Evolutionary conservation across 2,888 invertebrate genomes (phyloP).

Genomic region (Agrochola lychnidis): DNA sequence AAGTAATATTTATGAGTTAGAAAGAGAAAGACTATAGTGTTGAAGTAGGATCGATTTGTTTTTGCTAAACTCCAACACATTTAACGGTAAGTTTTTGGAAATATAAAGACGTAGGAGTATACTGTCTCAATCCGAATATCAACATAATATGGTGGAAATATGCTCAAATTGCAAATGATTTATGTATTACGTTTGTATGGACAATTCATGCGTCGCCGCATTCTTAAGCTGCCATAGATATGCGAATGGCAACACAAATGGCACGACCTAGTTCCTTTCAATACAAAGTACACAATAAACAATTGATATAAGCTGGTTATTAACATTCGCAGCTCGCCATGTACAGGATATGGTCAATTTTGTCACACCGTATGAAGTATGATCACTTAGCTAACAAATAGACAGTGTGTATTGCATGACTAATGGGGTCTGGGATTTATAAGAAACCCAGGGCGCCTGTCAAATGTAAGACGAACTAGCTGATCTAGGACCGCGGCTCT

Average conservation of each 20-base stretch:
- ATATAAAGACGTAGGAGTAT: too few relatives aligned
- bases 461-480: background rate
- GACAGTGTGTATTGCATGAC: constrained; percentile 12
- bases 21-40: too few relatives aligned
- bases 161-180: too few relatives aligned
- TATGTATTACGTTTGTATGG: too few relatives aligned
- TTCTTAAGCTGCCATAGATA: background rate
- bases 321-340: constrained; percentile 28
- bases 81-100: too few relatives aligned
- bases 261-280: constrained; percentile 27
- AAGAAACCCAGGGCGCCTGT: background rate
- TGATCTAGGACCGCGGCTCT: background rate
- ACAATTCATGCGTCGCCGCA: too few relatives aligned
- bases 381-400: constrained; percentile 23
- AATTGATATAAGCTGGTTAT: constrained; percentile 1
- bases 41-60: too few relatives aligned
- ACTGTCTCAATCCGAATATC: too few relatives aligned
- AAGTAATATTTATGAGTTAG: too few relatives aligned
- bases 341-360: constrained; percentile 42
- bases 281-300: constrained; percentile 25
- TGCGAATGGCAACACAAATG: background rate
- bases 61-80: too few relatives aligned
- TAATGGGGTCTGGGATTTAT: constrained; percentile 4
- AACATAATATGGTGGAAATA: too few relatives aligned
- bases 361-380: constrained; percentile 19